Percentiles rank a stretch among this genome's conserved stretches.
These are phyloP conservation scores for Gymnogyps californianus DNA, from an alignment of 2,113 vertebrate genomes.

Conservation along the genomic window DNA sequence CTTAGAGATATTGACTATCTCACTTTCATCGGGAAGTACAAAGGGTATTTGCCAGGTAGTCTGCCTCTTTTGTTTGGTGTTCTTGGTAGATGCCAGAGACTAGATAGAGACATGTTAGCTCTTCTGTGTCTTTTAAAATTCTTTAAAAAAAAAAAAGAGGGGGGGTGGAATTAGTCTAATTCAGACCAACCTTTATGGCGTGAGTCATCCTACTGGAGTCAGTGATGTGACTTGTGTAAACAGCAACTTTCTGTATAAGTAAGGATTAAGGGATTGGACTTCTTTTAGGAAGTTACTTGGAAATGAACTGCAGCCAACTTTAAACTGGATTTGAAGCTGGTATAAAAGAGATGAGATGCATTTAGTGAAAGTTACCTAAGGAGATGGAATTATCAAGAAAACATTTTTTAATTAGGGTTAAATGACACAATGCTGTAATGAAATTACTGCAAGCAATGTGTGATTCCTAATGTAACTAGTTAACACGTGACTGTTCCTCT, in stretches of 20 bases:
- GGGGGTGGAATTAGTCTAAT: not conserved
- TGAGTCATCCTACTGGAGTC: constrained; percentile 26
- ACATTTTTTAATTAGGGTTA: not conserved
- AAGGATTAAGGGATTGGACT: not conserved
- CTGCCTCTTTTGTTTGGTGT: constrained; percentile 58
- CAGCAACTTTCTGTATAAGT: not conserved
- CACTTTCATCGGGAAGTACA: constrained; percentile 55
- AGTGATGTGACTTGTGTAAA: constrained; percentile 5
- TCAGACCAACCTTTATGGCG: not conserved
- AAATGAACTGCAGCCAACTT: not conserved
- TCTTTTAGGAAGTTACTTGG: not conserved
- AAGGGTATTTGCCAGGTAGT: constrained; percentile 63
- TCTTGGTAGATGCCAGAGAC: constrained; percentile 43
- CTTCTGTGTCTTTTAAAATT: constrained; percentile 22
- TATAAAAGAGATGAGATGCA: not conserved
- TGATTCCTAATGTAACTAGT: not conserved
- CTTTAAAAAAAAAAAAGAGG: not conserved
- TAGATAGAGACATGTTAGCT: constrained; percentile 55
- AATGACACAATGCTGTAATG: not conserved
- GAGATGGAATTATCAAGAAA: not conserved
- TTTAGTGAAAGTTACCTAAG: not conserved
- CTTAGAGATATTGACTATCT: constrained; percentile 66
- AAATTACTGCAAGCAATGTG: not conserved
- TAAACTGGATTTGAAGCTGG: not conserved
- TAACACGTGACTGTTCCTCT: not conserved